Base-by-base conservation (phyloP, 2,113 vertebrate species). In the Cairina moschata region DNA sequence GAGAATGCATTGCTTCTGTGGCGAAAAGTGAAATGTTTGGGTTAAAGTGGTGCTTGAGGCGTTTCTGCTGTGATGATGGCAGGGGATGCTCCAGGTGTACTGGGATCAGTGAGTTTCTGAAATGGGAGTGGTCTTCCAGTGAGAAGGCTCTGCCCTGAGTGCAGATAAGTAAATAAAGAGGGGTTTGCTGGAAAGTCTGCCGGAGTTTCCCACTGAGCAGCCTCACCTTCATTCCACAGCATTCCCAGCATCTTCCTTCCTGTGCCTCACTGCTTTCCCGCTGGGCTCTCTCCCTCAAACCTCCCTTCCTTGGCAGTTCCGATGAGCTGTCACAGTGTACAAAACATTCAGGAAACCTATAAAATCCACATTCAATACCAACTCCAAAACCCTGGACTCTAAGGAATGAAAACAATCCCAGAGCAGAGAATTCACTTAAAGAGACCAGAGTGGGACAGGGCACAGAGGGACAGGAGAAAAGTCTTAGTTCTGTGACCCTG, bases 371-470 rank as follows among this genome's bases (percentile, higher is more conserved):
- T 90, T 96, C 42, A 75, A 17, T 9, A 22, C 9, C n/a, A 67
- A 63, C 32, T 78, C 48, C 7, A 29, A 86, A 92, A 59, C 26
- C 1, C 7, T 76, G 75, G 90, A 73, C 79, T 71, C 63, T 81
- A 91, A 86, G 69, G 86, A 96, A 93, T 62, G 36, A 32, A 83
- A 96, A 86, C 59, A 86, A 77, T 80, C 16, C 13, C 9, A 83
- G 80, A 77, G 58, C 87, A 96, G 76, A 69, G 81, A 95, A 89
- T 86, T 88, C 91, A 54, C 63, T 94, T 81, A 89, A 96, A 94
- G 75, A 93, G 20, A 74, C 60, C 17, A 28, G 65, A 95, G 44
- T 42, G 17, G 6, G 17, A 4, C 21, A 83, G 79, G 18, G 18
- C 17, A 34, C 1, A 1, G 59, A 74, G 38, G 2, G 2, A 63